A percentile compares a stretch with the other conserved stretches of the same genome.
Conservation (phyloP, 2,797 vertebrate genomes). For the Coreius guichenoti region DNA sequence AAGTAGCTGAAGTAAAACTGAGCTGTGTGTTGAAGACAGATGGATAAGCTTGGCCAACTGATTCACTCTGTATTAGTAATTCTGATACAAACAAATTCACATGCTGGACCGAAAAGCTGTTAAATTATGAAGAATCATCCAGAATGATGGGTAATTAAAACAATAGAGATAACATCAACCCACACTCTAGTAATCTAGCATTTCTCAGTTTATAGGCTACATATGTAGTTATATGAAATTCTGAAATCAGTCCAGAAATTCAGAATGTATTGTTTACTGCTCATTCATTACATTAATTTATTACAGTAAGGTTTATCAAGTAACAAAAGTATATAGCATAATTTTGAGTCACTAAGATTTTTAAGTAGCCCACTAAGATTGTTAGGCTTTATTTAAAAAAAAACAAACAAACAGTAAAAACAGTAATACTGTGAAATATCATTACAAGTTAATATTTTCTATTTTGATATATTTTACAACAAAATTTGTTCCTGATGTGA, state of each 20-base stretch:
- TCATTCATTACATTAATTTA: not conserved
- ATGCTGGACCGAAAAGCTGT: slow-evolving; percentile 11
- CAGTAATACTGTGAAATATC: not conserved
- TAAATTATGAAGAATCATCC: not conserved
- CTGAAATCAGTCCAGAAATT: not conserved
- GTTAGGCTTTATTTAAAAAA: not conserved
- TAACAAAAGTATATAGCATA: not conserved
- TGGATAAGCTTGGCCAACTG: slow-evolving; percentile 12
- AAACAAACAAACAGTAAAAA: not conserved
- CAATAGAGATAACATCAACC: not conserved
- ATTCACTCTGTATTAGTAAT: slow-evolving; percentile 24
- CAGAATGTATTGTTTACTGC: not conserved
- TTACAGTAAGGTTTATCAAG: not conserved
- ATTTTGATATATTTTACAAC: not conserved
- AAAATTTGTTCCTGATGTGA: not conserved
- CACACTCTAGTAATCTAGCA: not conserved
- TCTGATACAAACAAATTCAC: not conserved
- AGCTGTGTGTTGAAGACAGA: slow-evolving; percentile 32
- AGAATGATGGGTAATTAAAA: slow-evolving; percentile 14
- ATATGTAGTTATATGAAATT: not conserved
- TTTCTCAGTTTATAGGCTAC: not conserved
- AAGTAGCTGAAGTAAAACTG: not conserved
- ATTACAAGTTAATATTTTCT: not conserved
- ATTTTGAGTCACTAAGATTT: not conserved
- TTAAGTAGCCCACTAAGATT: not conserved